Percentiles rank a stretch among this genome's conserved stretches.
These are phyloP conservation scores for Sarcophaga bullata DNA, from an alignment of 1,140 invertebrate species.

Conservation along the genomic window DNA sequence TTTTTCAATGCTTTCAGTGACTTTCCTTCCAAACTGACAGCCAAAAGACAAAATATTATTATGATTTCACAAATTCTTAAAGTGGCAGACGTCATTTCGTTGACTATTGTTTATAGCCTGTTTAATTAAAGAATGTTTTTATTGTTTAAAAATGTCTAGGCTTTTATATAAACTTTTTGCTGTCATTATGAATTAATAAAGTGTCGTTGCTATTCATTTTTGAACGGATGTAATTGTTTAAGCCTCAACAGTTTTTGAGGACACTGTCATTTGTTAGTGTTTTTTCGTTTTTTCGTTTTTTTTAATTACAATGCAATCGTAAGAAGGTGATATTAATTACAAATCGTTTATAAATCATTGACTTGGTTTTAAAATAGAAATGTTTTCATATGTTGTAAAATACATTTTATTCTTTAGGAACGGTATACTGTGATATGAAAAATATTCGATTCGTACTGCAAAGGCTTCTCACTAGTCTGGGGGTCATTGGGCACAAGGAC, in stretches of 20 bases:
- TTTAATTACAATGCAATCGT: background rate
- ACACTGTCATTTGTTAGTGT: background rate
- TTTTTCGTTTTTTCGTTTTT: background rate
- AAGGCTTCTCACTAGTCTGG: too few species aligned
- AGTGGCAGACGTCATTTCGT: background rate
- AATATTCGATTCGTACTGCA: too few species aligned
- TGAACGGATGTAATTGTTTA: slow-evolving; percentile 1
- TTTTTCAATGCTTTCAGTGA: background rate
- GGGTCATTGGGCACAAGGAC: too few species aligned
- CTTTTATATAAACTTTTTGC: slow-evolving; percentile 22
- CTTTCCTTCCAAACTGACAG: background rate
- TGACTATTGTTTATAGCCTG: too few species aligned
- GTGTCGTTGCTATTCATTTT: background rate
- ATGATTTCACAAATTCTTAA: background rate
- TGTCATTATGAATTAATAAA: background rate
- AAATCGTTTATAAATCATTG: background rate
- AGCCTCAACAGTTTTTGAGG: background rate
- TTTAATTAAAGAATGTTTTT: background rate
- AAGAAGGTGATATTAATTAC: background rate
- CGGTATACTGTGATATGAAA: too few species aligned
- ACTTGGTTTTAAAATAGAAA: background rate
- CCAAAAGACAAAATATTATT: background rate
- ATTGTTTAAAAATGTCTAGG: background rate
- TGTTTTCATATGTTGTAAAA: background rate
- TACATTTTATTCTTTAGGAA: too few species aligned